A percentile compares a stretch with the other conserved stretches of the same genome.
Evolutionary conservation across 1,140 invertebrate species (phyloP).

Genomic region (Calycopis cecrops): DNA sequence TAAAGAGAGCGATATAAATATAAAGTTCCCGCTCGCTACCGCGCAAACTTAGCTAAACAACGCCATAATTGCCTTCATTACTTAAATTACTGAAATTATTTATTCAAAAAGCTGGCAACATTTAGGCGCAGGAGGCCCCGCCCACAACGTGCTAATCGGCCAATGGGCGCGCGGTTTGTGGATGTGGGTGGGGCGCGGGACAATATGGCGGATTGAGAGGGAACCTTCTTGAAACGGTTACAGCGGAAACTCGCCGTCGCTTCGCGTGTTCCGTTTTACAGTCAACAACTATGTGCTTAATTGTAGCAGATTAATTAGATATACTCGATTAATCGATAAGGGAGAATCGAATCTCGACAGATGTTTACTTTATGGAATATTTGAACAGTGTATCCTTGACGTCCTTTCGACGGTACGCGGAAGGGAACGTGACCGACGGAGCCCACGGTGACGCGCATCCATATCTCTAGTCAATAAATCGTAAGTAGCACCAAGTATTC

Average conservation of each 20-base stretch:
- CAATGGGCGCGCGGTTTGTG: constrained; percentile 38
- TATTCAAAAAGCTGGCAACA: constrained; percentile 76
- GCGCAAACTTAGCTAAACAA: constrained; percentile 74
- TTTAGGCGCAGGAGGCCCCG: constrained; percentile 52
- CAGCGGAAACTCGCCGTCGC: constrained; percentile 37
- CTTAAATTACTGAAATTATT: constrained; percentile 75
- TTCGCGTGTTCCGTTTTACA: constrained; percentile 25
- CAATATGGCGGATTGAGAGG: constrained; percentile 58
- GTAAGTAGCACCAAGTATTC: no score
- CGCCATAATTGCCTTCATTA: constrained; percentile 75
- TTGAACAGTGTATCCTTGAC: not conserved
- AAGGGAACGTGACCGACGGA: constrained; percentile 1
- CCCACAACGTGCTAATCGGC: constrained; percentile 34
- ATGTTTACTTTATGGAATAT: not conserved
- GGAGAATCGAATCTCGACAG: not conserved
- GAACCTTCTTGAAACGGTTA: constrained; percentile 36
- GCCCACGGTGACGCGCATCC: no score
- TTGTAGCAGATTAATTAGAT: constrained; percentile 18
- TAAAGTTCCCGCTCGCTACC: constrained; percentile 72
- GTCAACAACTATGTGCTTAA: constrained; percentile 20
- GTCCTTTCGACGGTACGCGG: no score
- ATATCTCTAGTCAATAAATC: no score
- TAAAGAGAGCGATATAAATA: constrained; percentile 74
- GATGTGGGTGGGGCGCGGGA: constrained; percentile 43
- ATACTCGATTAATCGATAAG: not conserved